Conservation (phyloP, 1,140 invertebrate genomes). For the Cecropterus lyciades region DNA sequence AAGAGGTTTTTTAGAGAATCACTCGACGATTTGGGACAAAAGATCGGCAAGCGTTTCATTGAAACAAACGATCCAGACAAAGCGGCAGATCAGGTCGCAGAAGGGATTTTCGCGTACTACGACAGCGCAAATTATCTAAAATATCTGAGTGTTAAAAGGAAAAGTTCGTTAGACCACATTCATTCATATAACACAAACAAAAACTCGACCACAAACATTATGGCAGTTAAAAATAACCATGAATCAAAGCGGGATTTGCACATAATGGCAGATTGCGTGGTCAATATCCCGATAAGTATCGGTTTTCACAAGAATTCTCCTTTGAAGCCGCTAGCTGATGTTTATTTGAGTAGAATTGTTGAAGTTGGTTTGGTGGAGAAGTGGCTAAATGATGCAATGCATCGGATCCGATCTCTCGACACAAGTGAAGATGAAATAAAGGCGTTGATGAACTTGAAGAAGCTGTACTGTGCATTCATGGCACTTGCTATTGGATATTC, state of each 20-base stretch:
- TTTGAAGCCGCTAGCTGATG: constrained; percentile 88
- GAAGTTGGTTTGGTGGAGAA: constrained; percentile 91
- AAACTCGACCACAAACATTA: constrained; percentile 53
- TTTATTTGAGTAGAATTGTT: constrained; percentile 86
- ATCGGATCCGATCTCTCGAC: constrained; percentile 71
- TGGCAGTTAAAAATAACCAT: constrained; percentile 37
- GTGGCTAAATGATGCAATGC: constrained; percentile 91
- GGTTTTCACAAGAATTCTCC: constrained; percentile 93
- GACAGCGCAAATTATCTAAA: constrained; percentile 91
- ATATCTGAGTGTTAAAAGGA: constrained; percentile 85
- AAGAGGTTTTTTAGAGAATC: constrained; percentile 89
- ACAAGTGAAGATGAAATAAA: constrained; percentile 84
- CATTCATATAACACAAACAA: constrained; percentile 6
- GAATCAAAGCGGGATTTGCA: constrained; percentile 86
- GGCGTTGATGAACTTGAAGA: constrained; percentile 90
- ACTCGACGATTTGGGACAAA: constrained; percentile 86
- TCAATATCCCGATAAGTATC: constrained; percentile 91
- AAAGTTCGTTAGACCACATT: constrained; percentile 57
- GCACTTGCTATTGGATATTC: constrained; percentile 88
- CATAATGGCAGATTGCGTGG: constrained; percentile 92
- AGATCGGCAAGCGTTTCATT: constrained; percentile 88
- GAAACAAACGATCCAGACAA: constrained; percentile 84
- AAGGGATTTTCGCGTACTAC: constrained; percentile 90
- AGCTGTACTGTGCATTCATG: constrained; percentile 90
- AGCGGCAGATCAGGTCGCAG: constrained; percentile 86